Conservation (phyloP, 2,888 invertebrate species). For the Amaurobius ferox region DNA sequence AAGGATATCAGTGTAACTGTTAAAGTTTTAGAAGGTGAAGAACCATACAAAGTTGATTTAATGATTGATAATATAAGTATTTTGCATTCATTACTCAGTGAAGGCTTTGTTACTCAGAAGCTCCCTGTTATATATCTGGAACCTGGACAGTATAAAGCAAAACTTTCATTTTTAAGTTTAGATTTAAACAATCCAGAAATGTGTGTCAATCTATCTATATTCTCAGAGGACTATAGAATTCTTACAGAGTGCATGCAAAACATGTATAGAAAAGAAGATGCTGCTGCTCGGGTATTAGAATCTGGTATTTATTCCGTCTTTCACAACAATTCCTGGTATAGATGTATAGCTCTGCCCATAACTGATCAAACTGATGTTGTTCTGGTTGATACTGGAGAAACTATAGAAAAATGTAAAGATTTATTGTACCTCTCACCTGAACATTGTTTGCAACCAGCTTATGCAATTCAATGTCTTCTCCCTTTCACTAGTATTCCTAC, state of each 20-base stretch:
- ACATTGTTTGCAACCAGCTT: constrained; percentile 47
- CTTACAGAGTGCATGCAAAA: constrained; percentile 31
- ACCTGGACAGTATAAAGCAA: constrained; percentile 21
- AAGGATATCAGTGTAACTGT: neutral
- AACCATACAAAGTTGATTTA: constrained; percentile 29
- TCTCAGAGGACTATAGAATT: neutral
- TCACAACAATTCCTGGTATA: constrained; percentile 31
- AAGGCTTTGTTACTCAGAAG: constrained; percentile 20
- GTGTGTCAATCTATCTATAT: constrained; percentile 25
- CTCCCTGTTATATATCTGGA: neutral
- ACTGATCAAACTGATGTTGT: neutral
- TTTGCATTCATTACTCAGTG: constrained; percentile 19
- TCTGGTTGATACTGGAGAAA: constrained; percentile 48
- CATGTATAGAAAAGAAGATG: constrained; percentile 3
- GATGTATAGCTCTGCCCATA: constrained; percentile 4
- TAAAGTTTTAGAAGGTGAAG: constrained; percentile 23
- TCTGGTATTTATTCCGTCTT: constrained; percentile 27
- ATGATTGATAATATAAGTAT: constrained; percentile 14
- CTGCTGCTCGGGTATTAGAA: neutral
- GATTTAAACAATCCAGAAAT: neutral
- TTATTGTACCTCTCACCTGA: constrained; percentile 37
- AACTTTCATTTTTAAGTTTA: constrained; percentile 7
- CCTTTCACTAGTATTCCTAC: neutral
- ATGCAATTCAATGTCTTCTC: constrained; percentile 36
- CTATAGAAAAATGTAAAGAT: neutral